Percentiles rank a stretch among this genome's conserved stretches.
These are phyloP conservation scores for Varroa destructor DNA, from an alignment of 1,140 invertebrate species.

Conservation along the genomic window DNA sequence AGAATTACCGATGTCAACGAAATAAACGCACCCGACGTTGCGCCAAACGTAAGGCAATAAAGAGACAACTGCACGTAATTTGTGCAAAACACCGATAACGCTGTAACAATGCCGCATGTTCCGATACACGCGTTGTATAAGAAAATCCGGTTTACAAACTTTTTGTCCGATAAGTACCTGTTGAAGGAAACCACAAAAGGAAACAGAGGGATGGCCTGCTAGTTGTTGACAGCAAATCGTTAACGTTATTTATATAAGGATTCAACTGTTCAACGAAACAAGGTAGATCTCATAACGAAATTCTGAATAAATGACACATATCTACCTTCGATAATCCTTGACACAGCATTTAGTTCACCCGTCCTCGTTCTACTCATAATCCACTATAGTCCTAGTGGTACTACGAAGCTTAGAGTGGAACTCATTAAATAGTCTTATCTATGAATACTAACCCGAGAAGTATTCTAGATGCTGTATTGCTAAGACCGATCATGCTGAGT, in stretches of 20 bases:
- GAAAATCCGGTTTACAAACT: conserved; percentile 68
- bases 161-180: conserved; percentile 70
- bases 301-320: too few species aligned
- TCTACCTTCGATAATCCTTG: too few species aligned
- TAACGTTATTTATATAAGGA: too few species aligned
- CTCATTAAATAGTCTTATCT: too few species aligned
- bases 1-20: conserved; percentile 42
- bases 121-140: conserved; percentile 77
- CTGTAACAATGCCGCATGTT: conserved; percentile 54
- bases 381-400: too few species aligned
- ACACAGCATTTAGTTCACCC: too few species aligned
- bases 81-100: conserved; percentile 55
- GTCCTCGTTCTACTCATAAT: too few species aligned
- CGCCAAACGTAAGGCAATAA: conserved; percentile 70
- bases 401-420: too few species aligned
- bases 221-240: too few species aligned
- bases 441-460: conserved; percentile 56
- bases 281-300: too few species aligned
- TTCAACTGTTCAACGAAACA: too few species aligned
- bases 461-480: conserved; percentile 49
- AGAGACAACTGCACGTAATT: conserved; percentile 55
- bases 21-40: conserved; percentile 53
- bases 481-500: conserved; percentile 45
- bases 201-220: too few species aligned
- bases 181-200: conserved; percentile 52